Evolutionary conservation across 1,140 invertebrate species (phyloP).

Genomic region (Drosophila ambigua): DNA sequence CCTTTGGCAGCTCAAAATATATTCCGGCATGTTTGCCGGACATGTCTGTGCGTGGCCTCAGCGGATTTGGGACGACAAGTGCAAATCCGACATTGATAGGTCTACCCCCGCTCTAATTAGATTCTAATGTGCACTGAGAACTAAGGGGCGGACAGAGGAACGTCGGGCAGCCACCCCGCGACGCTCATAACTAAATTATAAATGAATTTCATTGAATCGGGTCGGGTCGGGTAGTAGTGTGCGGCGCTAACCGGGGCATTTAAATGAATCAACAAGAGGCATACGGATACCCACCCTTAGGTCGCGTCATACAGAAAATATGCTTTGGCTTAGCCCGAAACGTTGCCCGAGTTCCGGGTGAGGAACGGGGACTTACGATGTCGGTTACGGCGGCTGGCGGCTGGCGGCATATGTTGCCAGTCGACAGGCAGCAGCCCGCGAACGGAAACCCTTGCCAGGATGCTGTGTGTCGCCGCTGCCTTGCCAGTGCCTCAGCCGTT

Average conservation of each 20-base stretch:
- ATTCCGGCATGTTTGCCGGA: slow-evolving; percentile 69
- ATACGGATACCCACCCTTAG: slow-evolving; percentile 53
- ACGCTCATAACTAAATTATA: slow-evolving; percentile 79
- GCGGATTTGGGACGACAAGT: slow-evolving; percentile 73
- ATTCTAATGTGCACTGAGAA: slow-evolving; percentile 72
- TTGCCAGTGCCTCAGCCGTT: no score
- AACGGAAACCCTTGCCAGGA: slow-evolving; percentile 74
- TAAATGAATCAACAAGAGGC: slow-evolving; percentile 47
- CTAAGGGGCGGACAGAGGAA: slow-evolving; percentile 20
- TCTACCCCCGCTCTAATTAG: slow-evolving; percentile 64
- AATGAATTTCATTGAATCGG: slow-evolving; percentile 69
- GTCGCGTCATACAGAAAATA: slow-evolving; percentile 32
- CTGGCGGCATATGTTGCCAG: slow-evolving; percentile 80
- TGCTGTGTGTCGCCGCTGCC: slow-evolving; percentile 66
- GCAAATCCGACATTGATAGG: slow-evolving; percentile 73
- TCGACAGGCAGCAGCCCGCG: slow-evolving; percentile 60
- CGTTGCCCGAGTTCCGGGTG: neutral
- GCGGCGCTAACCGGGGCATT: slow-evolving; percentile 41
- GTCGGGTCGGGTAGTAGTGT: slow-evolving; percentile 30
- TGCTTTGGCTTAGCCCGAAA: slow-evolving; percentile 35
- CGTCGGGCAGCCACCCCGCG: slow-evolving; percentile 7
- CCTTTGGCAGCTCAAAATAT: slow-evolving; percentile 31
- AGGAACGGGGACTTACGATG: slow-evolving; percentile 45
- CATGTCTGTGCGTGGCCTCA: slow-evolving; percentile 53
- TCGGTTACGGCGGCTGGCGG: slow-evolving; percentile 63